Evolutionary conservation across 2,113 vertebrate species (phyloP), one percentile per base, ranked within the genome.

Genomic region (Lagopus muta): DNA sequence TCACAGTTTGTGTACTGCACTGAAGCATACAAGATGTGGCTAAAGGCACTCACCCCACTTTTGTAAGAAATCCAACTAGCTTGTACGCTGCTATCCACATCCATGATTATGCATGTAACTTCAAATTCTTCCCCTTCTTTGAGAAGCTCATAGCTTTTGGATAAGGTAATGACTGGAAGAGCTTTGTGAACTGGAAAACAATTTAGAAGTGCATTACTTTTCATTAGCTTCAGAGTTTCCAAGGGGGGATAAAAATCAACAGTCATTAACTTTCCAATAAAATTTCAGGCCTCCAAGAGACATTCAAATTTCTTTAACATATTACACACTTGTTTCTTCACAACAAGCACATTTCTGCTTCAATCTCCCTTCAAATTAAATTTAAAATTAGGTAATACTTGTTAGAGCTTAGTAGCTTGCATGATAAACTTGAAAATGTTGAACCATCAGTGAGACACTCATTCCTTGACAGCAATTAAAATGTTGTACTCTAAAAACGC

Each of bases 61-160:
- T 65, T 96, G 9, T 96, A 98, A 90, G 96, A 94, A 90, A 97
- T 93, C 99, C 99, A 99, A 34, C 95, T 95, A 20, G 99, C 60
- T 28, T 87, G 40, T 70, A 99, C 98, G 0, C 98, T 98, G 78
- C 98, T 98, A 50, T 99, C 98, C 94, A 99, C 98, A 45, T 99
- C 99, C 1, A 95, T 98, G 84, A 98, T 98, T 86, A 95, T 97
- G 91, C 99, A 99, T 3, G 64, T 98, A 86, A 99, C 98, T 22
- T 97, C 95, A 89, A 99, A 98, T 32, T 92, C 97, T 92, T 99
- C 98, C 24, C 98, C 97, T 87, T 97, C 96, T 72, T 97, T 98
- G 38, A 99, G 98, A 94, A 99, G 97, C 66, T 97, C 96, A 17
- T 97, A 98, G 42, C 94, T 95, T 76, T 98, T 98, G 72, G 98